phyloP scores from a whole-genome alignment of 1,140 invertebrate genomes.

The Drosophila leontia region DNA sequence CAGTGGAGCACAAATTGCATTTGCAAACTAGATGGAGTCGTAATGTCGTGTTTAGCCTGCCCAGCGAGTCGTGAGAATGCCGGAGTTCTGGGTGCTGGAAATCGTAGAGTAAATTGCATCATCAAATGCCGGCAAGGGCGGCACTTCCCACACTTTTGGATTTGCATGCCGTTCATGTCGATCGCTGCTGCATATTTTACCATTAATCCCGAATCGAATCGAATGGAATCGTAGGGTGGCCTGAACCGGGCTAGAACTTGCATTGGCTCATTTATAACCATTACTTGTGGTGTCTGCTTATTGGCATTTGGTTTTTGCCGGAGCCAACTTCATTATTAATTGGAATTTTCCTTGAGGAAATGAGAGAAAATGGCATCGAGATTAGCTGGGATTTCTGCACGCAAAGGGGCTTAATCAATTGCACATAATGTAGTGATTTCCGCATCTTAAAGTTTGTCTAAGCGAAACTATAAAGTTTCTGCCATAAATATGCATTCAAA shows the following conservation, averaged over 20 bases:
- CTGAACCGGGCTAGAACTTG: neutral
- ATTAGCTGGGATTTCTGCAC: slow-evolving; percentile 12
- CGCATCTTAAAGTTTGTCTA: neutral
- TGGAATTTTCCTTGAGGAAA: slow-evolving; percentile 7
- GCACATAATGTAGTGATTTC: neutral
- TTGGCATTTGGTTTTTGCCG: slow-evolving; percentile 29
- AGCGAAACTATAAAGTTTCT: neutral
- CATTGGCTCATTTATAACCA: slow-evolving; percentile 15
- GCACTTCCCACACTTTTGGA: slow-evolving; percentile 28
- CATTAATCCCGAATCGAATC: slow-evolving; percentile 26
- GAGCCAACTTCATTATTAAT: slow-evolving; percentile 22
- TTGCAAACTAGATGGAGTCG: slow-evolving; percentile 49
- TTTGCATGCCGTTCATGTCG: slow-evolving; percentile 20
- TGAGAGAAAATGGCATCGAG: slow-evolving; percentile 6
- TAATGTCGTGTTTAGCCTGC: slow-evolving; percentile 42
- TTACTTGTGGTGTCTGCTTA: slow-evolving; percentile 27
- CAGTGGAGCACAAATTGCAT: slow-evolving; percentile 61
- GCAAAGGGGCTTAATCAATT: neutral
- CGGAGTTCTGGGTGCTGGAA: slow-evolving; percentile 16
- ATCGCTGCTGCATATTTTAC: slow-evolving; percentile 41
- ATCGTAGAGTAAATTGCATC: slow-evolving; percentile 43
- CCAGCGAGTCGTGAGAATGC: slow-evolving; percentile 25
- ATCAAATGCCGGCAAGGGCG: slow-evolving; percentile 19
- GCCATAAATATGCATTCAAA: neutral
- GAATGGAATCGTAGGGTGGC: slow-evolving; percentile 5